Percentiles rank a stretch among this genome's conserved stretches.
Conservation (phyloP, 2,797 vertebrate genomes). For the Capromys pilorides region DNA sequence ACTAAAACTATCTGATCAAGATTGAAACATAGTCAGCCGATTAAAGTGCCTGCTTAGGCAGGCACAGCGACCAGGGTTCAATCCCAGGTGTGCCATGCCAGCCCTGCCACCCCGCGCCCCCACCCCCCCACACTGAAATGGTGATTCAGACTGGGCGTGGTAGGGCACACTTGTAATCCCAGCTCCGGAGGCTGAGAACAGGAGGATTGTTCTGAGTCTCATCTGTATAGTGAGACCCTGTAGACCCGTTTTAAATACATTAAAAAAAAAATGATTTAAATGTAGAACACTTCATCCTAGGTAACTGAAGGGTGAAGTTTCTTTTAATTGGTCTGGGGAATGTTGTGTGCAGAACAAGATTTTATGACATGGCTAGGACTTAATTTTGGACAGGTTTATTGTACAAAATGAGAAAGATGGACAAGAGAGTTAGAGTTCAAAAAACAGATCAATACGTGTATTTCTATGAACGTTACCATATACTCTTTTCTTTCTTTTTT, state of each 20-base stretch:
- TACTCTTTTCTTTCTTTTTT: too few relatives aligned
- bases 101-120: too few relatives aligned
- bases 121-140: too few relatives aligned
- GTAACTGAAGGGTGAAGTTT: background rate
- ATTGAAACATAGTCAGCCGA: background rate
- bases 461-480: background rate
- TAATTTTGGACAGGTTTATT: background rate
- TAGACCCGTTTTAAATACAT: too few relatives aligned
- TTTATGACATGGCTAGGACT: background rate
- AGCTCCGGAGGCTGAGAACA: too few relatives aligned
- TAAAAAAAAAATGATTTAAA: background rate
- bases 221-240: too few relatives aligned
- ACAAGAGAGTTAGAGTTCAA: background rate
- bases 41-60: too few relatives aligned
- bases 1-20: background rate
- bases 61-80: too few relatives aligned
- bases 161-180: too few relatives aligned
- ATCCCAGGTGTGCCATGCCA: too few relatives aligned
- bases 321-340: background rate
- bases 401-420: background rate
- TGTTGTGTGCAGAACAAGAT: background rate
- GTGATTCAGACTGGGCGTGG: too few relatives aligned
- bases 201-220: too few relatives aligned
- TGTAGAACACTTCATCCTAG: background rate
- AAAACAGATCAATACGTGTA: background rate